Evolutionary conservation across 2,797 vertebrate species (phyloP).

Genomic region (Acanthiza pusilla): DNA sequence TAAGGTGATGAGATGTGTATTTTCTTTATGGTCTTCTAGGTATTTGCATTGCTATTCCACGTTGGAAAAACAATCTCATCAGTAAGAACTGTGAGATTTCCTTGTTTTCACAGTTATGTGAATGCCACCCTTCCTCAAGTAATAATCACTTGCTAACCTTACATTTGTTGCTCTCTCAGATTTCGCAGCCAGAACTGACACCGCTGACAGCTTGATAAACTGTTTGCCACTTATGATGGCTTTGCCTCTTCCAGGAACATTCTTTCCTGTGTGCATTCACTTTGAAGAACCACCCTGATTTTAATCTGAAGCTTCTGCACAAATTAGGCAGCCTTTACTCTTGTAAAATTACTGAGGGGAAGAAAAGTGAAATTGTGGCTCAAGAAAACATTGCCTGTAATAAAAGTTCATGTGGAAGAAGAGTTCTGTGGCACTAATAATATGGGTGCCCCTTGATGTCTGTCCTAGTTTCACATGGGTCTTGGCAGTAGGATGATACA

Average conservation of each 20-base stretch:
- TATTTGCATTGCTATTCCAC: constrained; percentile 2
- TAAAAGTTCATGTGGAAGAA: neutral
- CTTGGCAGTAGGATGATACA: neutral
- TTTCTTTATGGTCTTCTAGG: neutral
- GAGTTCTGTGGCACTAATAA: neutral
- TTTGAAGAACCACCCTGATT: neutral
- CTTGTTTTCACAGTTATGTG: constrained; percentile 26
- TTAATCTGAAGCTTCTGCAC: neutral
- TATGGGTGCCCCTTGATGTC: neutral
- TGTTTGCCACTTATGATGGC: neutral
- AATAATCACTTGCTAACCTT: constrained; percentile 51
- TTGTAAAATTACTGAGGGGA: neutral
- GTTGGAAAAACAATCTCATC: neutral
- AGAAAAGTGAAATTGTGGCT: neutral
- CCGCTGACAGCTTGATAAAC: constrained; percentile 56
- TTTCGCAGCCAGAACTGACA: constrained; percentile 28
- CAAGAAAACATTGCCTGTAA: neutral
- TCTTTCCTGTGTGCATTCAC: neutral
- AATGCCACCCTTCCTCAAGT: constrained; percentile 37
- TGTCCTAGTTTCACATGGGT: neutral
- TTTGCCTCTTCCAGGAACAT: constrained; percentile 34
- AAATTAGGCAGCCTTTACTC: neutral
- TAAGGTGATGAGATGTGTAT: neutral
- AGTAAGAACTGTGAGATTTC: constrained; percentile 37
- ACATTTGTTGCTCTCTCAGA: constrained; percentile 53